phyloP scores from a whole-genome alignment of 1,140 invertebrate species.

The Neodiprion fabricii region DNA sequence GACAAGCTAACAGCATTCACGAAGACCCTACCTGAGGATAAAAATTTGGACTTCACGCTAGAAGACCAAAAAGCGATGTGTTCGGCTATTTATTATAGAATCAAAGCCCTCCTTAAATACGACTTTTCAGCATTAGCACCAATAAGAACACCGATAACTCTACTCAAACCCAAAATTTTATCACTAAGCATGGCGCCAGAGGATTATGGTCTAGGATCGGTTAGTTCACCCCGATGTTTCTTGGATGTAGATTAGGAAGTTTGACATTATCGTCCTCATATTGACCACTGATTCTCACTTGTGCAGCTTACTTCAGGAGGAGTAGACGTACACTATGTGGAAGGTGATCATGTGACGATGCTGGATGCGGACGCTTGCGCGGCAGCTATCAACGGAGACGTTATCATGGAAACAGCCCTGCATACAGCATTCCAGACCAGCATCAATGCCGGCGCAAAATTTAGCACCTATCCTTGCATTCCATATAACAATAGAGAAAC shows the following conservation, averaged over 20 bases:
- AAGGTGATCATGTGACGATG: constrained; percentile 75
- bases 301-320: constrained; percentile 47
- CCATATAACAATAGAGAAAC: no score
- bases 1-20: constrained; percentile 50
- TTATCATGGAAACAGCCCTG: no score
- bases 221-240: constrained; percentile 27
- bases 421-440: no score
- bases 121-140: constrained; percentile 44
- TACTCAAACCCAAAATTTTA: constrained; percentile 68
- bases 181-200: constrained; percentile 60
- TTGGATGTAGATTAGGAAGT: no score
- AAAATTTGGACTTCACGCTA: constrained; percentile 12
- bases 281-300: background rate
- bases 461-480: no score
- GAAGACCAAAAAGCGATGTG: constrained; percentile 60
- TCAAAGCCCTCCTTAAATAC: constrained; percentile 64
- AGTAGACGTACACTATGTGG: constrained; percentile 39
- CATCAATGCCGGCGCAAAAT: no score
- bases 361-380: constrained; percentile 69
- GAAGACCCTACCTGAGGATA: constrained; percentile 25
- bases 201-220: constrained; percentile 68
- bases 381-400: constrained; percentile 66
- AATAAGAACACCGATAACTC: constrained; percentile 66
- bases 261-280: no score
- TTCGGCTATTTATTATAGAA: constrained; percentile 62